Base-by-base conservation (phyloP, 1,140 invertebrate genomes). In the Alviniconcha marisindica region DNA sequence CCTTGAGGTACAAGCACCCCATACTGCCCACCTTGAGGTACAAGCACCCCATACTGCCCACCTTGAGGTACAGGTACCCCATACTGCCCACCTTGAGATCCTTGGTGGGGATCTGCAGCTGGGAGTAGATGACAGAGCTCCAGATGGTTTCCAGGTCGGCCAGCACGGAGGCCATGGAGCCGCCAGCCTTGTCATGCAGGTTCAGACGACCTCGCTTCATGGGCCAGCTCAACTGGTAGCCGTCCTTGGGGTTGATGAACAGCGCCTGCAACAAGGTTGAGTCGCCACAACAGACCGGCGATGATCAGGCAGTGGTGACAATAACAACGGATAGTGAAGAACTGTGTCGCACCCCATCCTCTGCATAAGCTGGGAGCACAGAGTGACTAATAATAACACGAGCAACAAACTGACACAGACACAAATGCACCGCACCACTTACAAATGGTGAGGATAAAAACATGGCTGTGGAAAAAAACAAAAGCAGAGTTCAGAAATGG, bases 201-300 rank as follows among this genome's bases (percentile, higher is more conserved):
- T 99, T 98, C 18, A 99, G 94, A 87, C 97, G 96, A 2, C 97
- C 97, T 88, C 97, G 94, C 89, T 95, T 95, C 84, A 97, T 96
- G 18, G 98, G 98, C 94, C 98, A 98, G 91, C 97, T 96, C 79
- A 98, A 94, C 90, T 97, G 97, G 89, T 96, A 98, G 79, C 83
- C 87, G 73, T 90, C 88, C 31, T 71, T 73, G 3, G 97, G 96
- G 90, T 96, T 95, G 40, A 97, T 92, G 87, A 95, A 95, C 4
- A 98, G 92, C 51, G 96, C 93, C 94, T 95, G 81, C 60, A 74
- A n/a, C n/a, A n/a, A n/a, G n/a, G n/a, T n/a, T n/a, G n/a, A n/a
- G n/a, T n/a, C n/a, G n/a, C n/a, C n/a, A n/a, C n/a, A n/a, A n/a
- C n/a, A n/a, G 42, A 74, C 71, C 31, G 4, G 4, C 24, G 48